Evolutionary conservation across 2,113 vertebrate species (phyloP).

Genomic region (Pteruthius melanotis): DNA sequence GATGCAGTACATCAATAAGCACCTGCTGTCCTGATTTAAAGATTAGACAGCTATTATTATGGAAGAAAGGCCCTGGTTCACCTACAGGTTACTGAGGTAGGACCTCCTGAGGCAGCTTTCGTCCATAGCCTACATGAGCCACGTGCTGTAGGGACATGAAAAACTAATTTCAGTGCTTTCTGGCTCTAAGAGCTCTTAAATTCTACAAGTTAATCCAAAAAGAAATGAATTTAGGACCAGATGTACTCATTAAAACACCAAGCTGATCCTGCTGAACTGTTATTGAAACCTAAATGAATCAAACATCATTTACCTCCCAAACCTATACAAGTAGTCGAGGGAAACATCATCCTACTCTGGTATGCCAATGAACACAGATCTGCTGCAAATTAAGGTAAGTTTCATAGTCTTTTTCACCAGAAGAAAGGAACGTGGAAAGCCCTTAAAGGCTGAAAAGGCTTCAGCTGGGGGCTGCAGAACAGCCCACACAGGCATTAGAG

Average conservation of each 20-base stretch:
- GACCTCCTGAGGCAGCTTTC: not conserved
- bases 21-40: not conserved
- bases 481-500: not conserved
- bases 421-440: not conserved
- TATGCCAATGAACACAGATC: not conserved
- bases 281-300: not conserved
- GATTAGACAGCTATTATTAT: not conserved
- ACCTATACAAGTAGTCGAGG: not conserved
- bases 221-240: not conserved
- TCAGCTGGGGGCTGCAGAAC: not conserved
- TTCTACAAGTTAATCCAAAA: not conserved
- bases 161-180: not conserved
- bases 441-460: not conserved
- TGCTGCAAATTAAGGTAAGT: not conserved
- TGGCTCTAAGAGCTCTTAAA: not conserved
- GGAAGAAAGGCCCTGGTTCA: not conserved
- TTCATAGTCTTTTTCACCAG: not conserved
- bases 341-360: not conserved
- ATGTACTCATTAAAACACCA: not conserved
- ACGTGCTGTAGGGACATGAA: accelerated
- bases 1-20: not conserved
- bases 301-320: not conserved
- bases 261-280: not conserved
- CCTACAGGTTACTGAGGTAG: not conserved
- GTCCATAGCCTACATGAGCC: accelerated